Conservation (phyloP, 2,797 vertebrate genomes). For the Hyperoplus lanceolatus region DNA sequence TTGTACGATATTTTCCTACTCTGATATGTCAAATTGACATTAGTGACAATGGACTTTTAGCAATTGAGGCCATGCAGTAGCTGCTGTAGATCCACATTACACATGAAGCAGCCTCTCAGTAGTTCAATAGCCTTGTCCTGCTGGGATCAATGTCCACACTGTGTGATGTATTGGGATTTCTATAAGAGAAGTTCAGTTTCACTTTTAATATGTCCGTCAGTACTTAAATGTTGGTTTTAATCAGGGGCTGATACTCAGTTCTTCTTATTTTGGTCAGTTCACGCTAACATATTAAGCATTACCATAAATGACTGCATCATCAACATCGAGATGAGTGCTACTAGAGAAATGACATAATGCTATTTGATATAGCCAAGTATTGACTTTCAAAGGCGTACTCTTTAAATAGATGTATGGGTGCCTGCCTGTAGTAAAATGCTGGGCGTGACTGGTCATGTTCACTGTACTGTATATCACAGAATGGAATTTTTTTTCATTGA, state of each 20-base stretch:
- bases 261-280: no score
- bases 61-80: no score
- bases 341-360: background rate
- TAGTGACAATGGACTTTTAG: background rate
- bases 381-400: background rate
- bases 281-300: background rate
- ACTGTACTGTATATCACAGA: slow-evolving; percentile 29
- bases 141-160: no score
- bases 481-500: slow-evolving; percentile 6
- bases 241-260: background rate
- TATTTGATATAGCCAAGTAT: slow-evolving; percentile 7
- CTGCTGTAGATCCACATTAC: no score
- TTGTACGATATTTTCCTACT: background rate
- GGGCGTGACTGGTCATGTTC: slow-evolving; percentile 13
- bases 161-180: background rate
- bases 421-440: slow-evolving; percentile 2
- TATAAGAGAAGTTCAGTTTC: background rate
- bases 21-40: background rate
- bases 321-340: background rate
- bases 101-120: no score
- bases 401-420: background rate
- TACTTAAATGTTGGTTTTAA: background rate
- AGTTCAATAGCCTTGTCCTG: no score
- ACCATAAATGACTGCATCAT: slow-evolving; percentile 17
- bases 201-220: background rate